Conservation (phyloP, 2,113 vertebrate species). For the Oryzias celebensis region DNA sequence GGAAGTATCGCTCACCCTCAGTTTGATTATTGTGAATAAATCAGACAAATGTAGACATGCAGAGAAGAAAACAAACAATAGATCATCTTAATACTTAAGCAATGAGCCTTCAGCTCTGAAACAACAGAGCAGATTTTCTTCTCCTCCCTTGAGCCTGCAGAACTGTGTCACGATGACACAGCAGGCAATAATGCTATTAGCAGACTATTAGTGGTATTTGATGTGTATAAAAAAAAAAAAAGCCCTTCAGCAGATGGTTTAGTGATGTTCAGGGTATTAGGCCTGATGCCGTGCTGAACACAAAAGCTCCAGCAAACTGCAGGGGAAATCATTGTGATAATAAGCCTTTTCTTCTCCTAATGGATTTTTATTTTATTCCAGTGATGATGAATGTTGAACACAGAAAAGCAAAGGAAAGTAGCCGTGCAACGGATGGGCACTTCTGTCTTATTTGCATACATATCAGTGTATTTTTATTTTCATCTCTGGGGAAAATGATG, state of each 20-base stretch:
- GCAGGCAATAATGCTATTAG: slow-evolving; percentile 63
- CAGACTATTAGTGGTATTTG: slow-evolving; percentile 63
- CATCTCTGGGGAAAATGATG: not conserved
- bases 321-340: slow-evolving; percentile 50
- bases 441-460: not conserved
- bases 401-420: not conserved
- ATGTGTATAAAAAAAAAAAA: slow-evolving; percentile 57
- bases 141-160: slow-evolving; percentile 43
- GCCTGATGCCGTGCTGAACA: slow-evolving; percentile 65
- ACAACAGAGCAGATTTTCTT: slow-evolving; percentile 44
- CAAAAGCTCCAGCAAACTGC: slow-evolving; percentile 41
- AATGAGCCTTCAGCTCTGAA: slow-evolving; percentile 26
- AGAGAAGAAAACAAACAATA: slow-evolving; percentile 32
- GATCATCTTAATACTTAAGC: slow-evolving; percentile 26
- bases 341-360: slow-evolving; percentile 50
- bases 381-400: slow-evolving; percentile 39
- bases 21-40: slow-evolving; percentile 5
- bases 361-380: slow-evolving; percentile 55
- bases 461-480: not conserved
- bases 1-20: no score
- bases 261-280: slow-evolving; percentile 64
- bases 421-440: no score
- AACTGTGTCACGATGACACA: slow-evolving; percentile 63
- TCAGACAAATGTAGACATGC: slow-evolving; percentile 33
- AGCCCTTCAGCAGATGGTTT: slow-evolving; percentile 60